A percentile compares a stretch with the other conserved stretches of the same genome.
phyloP scores from a whole-genome alignment of 2,113 vertebrate species.

The Colinus virginianus region DNA sequence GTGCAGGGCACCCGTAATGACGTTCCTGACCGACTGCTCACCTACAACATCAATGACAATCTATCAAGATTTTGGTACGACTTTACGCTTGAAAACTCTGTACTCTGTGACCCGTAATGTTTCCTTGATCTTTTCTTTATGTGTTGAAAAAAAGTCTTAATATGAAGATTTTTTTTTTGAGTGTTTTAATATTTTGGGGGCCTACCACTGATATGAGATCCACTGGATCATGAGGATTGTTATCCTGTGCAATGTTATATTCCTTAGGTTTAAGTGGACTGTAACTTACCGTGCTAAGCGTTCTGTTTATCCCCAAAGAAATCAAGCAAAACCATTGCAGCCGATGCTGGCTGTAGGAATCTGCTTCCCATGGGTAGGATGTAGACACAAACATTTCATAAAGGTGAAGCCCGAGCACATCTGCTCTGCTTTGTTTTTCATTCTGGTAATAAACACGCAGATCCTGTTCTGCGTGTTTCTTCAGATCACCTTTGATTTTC shows the following conservation, averaged over 20 bases:
- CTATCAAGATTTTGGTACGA: conserved; percentile 92
- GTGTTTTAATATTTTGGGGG: not conserved
- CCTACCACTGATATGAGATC: not conserved
- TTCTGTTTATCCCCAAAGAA: conserved; percentile 31
- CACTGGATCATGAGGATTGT: not conserved
- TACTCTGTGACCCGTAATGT: conserved; percentile 84
- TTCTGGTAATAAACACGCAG: not conserved
- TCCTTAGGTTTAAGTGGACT: conserved; percentile 2
- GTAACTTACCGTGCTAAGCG: not conserved
- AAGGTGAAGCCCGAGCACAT: not conserved
- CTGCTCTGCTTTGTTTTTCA: not conserved
- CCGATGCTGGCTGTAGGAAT: not conserved
- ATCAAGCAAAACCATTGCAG: not conserved
- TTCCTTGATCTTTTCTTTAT: not conserved
- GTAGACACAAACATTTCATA: conserved; percentile 18
- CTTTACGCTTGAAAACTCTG: conserved; percentile 96
- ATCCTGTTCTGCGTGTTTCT: not conserved
- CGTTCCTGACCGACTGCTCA: conserved; percentile 83
- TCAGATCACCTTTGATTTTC: not conserved
- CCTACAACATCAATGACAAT: conserved; percentile 84
- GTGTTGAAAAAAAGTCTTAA: conserved; percentile 15
- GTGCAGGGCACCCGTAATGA: conserved; percentile 80
- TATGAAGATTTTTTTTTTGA: conserved; percentile 27
- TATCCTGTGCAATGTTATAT: not conserved
- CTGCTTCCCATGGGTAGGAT: not conserved